Base-by-base conservation (phyloP, 2,888 invertebrate species). In the Halictus ligatus region DNA sequence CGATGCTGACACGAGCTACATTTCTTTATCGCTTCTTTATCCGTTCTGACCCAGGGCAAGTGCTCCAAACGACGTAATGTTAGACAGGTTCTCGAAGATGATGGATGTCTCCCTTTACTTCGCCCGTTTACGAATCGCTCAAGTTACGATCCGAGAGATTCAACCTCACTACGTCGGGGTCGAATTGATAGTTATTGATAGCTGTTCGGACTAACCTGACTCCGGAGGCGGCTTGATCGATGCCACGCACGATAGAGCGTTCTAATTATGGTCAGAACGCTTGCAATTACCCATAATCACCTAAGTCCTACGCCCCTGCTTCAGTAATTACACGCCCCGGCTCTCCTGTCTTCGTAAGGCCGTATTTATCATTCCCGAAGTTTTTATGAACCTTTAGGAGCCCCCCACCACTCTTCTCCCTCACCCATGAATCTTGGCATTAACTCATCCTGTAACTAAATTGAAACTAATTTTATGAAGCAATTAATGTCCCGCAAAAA, bases 121-220 rank as follows among this genome's bases (percentile, higher is more conserved):
- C 86, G 76, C 83, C 78, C 91, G 84, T 84, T 88, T 84, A 85
- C 90, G 88, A 89, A 91, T 85, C 89, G 85, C 82, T 83, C 88
- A 81, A 81, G 84, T 89, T 86, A 88, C 91, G 86, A 84, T 86
- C 85, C 81, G 64, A 84, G 86, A 82, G 86, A 77, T 83, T 78
- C 83, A 69, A 84, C 83, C 83, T 79, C 80, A 18, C 82, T 82
- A 78, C 81, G 88, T 79, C 81, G 77, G 58, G 43, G n/a, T 73
- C 81, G 91, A 92, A 93, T 91, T 92, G 91, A 92, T 92, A 91
- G 92, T 92, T 92, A 93, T 92, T 92, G 93, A 93, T 91, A 92
- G 90, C 87, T 88, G 80, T 89, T 89, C 89, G 88, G 83, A 81
- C 91, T 92, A 91, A 89, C 90, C 92, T 84, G 91, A 92, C 92